Percentiles rank a stretch among this genome's conserved stretches.
These are phyloP conservation scores for Tribolium castaneum DNA, from an alignment of 1,140 invertebrate species.

Conservation along the genomic window DNA sequence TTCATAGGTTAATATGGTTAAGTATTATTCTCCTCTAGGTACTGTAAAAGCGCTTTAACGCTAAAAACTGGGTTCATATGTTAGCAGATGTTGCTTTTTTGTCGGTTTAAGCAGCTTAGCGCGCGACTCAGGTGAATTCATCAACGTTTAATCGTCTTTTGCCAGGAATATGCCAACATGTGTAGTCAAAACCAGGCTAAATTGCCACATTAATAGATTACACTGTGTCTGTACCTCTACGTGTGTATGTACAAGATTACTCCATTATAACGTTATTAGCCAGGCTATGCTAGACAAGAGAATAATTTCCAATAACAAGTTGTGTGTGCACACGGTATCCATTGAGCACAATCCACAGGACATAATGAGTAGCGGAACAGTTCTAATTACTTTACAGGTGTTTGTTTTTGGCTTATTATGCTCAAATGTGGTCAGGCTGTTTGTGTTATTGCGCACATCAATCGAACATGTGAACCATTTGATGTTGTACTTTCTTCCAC, in stretches of 20 bases:
- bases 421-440: background rate
- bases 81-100: background rate
- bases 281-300: slow-evolving; percentile 21
- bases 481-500: background rate
- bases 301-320: slow-evolving; percentile 31
- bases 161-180: background rate
- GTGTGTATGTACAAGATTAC: slow-evolving; percentile 31
- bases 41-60: background rate
- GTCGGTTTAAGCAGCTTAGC: background rate
- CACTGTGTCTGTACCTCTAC: slow-evolving; percentile 7
- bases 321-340: slow-evolving; percentile 1
- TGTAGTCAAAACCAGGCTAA: slow-evolving; percentile 1
- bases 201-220: slow-evolving; percentile 14
- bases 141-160: background rate
- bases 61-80: background rate
- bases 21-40: slow-evolving; percentile 12
- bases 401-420: slow-evolving; percentile 23
- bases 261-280: slow-evolving; percentile 31
- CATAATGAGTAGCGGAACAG: background rate
- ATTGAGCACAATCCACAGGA: background rate
- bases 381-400: slow-evolving; percentile 26
- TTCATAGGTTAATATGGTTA: slow-evolving; percentile 30
- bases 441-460: background rate
- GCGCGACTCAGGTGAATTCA: background rate
- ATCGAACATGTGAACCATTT: background rate